A percentile compares a stretch with the other conserved stretches of the same genome.
Evolutionary conservation across 2,113 vertebrate species (phyloP).

Genomic region (Piaya cayana): DNA sequence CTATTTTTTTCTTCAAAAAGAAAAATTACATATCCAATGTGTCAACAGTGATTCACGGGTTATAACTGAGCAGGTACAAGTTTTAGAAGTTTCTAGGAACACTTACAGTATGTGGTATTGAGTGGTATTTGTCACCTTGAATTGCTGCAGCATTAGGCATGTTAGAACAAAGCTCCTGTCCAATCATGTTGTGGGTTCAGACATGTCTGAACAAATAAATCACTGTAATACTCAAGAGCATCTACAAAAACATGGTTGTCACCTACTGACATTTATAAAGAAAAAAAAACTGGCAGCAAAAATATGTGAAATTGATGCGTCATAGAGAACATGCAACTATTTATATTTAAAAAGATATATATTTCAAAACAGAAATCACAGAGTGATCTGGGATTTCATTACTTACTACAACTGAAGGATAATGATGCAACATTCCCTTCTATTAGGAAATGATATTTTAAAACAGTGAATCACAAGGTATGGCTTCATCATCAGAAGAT

Average conservation of each 20-base stretch:
- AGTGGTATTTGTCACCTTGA: background rate
- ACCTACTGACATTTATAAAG: background rate
- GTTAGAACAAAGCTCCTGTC: background rate
- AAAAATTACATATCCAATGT: background rate
- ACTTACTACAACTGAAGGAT: background rate
- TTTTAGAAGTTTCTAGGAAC: background rate
- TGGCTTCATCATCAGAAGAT: background rate
- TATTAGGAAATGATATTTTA: background rate
- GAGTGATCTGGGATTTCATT: background rate
- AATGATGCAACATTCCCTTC: background rate
- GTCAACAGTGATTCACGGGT: background rate
- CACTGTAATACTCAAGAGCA: background rate
- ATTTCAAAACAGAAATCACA: background rate
- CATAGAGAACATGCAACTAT: background rate
- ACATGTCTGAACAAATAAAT: constrained; percentile 1
- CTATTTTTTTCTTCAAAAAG: background rate
- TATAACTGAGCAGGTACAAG: background rate
- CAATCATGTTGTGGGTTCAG: background rate
- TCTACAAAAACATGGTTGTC: background rate
- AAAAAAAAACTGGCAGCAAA: background rate
- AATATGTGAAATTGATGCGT: background rate
- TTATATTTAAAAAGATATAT: background rate
- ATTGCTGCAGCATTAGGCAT: background rate
- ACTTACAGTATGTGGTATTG: background rate
- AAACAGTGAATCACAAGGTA: background rate